Percentiles rank a stretch among this genome's conserved stretches.
Conservation (phyloP, 2,888 invertebrate genomes). For the Lasioglossum marginatum region DNA sequence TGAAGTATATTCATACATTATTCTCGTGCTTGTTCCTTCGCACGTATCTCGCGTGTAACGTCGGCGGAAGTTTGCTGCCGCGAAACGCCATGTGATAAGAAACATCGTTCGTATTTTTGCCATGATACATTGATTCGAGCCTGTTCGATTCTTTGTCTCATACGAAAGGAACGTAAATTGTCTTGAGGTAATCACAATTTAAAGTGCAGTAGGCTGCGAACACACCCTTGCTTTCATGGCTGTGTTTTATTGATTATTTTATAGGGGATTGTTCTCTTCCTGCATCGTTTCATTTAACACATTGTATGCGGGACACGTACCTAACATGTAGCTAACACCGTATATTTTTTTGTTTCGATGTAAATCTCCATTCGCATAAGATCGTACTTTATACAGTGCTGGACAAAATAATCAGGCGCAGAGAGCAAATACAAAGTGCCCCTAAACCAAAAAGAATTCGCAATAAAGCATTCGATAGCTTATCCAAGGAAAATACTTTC, state of each 20-base stretch:
- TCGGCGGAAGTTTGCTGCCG: background rate
- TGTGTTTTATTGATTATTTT: background rate
- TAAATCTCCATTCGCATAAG: no score
- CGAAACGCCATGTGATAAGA: background rate
- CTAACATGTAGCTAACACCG: no score
- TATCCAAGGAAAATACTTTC: no score
- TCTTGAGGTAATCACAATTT: background rate
- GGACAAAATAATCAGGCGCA: no score
- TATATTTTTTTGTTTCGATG: no score
- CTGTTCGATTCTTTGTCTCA: background rate
- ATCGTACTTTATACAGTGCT: no score
- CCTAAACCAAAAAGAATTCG: no score
- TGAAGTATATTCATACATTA: background rate
- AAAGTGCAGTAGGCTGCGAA: background rate
- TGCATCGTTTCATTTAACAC: background rate
- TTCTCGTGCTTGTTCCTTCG: background rate
- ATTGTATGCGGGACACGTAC: no score
- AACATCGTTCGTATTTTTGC: background rate
- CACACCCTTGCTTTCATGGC: background rate
- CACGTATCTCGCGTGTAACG: slow-evolving; percentile 1
- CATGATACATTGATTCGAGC: background rate
- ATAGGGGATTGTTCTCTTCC: no score
- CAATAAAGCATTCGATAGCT: no score
- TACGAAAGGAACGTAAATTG: background rate
- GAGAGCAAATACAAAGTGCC: no score